These are phyloP conservation scores for Spodoptera litura DNA, from an alignment of 1,140 invertebrate species.

Conservation along the genomic window DNA sequence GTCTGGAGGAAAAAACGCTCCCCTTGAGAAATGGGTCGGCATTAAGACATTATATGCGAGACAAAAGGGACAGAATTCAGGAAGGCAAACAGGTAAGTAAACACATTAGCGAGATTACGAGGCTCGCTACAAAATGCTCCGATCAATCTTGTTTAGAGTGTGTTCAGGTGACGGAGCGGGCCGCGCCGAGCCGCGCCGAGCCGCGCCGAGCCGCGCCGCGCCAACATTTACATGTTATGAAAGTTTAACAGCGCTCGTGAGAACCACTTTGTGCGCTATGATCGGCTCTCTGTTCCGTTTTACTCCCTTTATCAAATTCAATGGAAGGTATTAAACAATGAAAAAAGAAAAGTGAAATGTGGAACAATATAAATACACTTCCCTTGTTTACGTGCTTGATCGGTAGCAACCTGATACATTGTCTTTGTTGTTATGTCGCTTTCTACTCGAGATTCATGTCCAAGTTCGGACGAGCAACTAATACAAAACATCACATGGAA, in stretches of 20 bases:
- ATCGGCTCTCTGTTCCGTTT: conserved; percentile 5
- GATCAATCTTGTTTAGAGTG: conserved; percentile 67
- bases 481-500: conserved; percentile 34
- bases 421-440: background rate
- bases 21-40: conserved; percentile 62
- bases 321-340: background rate
- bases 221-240: conserved; percentile 36
- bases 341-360: too few relatives aligned
- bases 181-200: background rate
- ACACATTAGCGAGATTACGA: conserved; percentile 77
- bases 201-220: background rate
- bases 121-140: conserved; percentile 49
- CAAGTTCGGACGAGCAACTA: conserved; percentile 12
- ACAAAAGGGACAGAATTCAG: conserved; percentile 61
- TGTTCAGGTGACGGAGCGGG: conserved; percentile 15
- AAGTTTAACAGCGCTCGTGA: conserved; percentile 35
- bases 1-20: conserved; percentile 59
- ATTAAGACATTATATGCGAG: conserved; percentile 67
- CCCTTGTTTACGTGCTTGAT: too few relatives aligned
- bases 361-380: too few relatives aligned
- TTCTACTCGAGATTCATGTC: background rate
- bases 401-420: background rate
- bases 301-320: conserved; percentile 17
- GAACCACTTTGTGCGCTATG: conserved; percentile 15
- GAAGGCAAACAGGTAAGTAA: conserved; percentile 71